Evolutionary conservation across 2,113 vertebrate genomes (phyloP).

Genomic region (Anolis sagrei): DNA sequence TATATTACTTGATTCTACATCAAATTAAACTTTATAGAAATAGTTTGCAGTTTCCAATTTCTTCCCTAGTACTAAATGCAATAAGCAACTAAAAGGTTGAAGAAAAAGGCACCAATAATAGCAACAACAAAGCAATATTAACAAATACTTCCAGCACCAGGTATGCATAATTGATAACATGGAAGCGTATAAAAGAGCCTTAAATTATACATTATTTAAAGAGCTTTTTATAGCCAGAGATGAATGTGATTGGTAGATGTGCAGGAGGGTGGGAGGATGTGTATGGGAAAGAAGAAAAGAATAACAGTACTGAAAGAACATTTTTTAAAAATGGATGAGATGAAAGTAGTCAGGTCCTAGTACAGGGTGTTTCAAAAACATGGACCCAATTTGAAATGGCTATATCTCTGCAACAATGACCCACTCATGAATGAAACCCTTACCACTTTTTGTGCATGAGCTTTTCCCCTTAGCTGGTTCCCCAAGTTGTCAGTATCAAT

Average conservation of each 20-base stretch:
- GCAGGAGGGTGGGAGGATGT: not conserved
- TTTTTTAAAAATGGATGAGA: not conserved
- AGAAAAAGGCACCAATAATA: slow-evolving; percentile 34
- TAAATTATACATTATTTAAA: slow-evolving; percentile 65
- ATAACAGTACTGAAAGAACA: not conserved
- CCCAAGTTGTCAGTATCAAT: no score
- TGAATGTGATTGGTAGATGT: slow-evolving; percentile 55
- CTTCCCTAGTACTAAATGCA: not conserved
- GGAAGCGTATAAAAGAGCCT: slow-evolving; percentile 50
- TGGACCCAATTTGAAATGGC: no score
- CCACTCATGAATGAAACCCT: no score
- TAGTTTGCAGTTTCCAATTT: not conserved
- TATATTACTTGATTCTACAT: not conserved
- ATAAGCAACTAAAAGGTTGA: slow-evolving; percentile 38
- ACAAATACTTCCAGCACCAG: slow-evolving; percentile 33
- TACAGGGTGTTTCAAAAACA: not conserved
- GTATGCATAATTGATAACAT: slow-evolving; percentile 68
- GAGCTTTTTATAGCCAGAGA: slow-evolving; percentile 63
- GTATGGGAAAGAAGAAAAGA: not conserved
- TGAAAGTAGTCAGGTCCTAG: not conserved
- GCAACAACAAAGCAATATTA: slow-evolving; percentile 40
- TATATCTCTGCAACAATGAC: no score
- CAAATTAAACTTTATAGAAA: no score
- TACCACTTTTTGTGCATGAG: not conserved
- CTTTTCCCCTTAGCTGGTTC: not conserved